Percentiles rank a stretch among this genome's conserved stretches.
These are phyloP conservation scores for Seriola aureovittata DNA, from an alignment of 2,113 vertebrate genomes.

Conservation along the genomic window DNA sequence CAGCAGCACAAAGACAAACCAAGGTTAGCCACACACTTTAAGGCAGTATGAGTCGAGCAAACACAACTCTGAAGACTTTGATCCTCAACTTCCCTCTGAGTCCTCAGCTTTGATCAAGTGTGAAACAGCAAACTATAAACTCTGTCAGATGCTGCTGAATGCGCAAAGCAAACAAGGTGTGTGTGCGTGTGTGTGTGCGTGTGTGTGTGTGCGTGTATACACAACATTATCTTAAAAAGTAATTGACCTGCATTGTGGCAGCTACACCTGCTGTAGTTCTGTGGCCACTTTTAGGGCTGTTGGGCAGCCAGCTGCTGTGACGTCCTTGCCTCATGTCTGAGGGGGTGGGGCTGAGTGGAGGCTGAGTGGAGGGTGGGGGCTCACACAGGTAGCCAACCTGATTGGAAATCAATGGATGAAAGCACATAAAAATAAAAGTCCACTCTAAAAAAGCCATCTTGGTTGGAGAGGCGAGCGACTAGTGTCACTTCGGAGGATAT, in stretches of 20 bases:
- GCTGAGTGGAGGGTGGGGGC: background rate
- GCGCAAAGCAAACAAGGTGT: slow-evolving; percentile 25
- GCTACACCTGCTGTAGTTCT: slow-evolving; percentile 66
- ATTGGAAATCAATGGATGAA: slow-evolving; percentile 62
- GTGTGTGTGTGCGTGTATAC: slow-evolving; percentile 37
- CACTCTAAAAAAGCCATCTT: slow-evolving; percentile 11
- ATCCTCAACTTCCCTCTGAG: slow-evolving; percentile 48
- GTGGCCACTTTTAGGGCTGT: slow-evolving; percentile 59
- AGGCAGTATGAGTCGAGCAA: slow-evolving; percentile 26
- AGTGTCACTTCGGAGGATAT: slow-evolving; percentile 46
- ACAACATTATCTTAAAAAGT: slow-evolving; percentile 62
- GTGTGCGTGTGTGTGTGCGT: slow-evolving; percentile 1
- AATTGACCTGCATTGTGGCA: slow-evolving; percentile 70
- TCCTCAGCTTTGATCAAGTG: slow-evolving; percentile 53
- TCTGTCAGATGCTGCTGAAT: slow-evolving; percentile 41
- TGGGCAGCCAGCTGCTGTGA: slow-evolving; percentile 68
- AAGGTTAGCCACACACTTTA: slow-evolving; percentile 45
- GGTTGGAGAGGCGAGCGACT: slow-evolving; percentile 21
- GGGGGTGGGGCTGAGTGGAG: background rate
- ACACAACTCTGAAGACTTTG: slow-evolving; percentile 47
- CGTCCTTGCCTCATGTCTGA: slow-evolving; percentile 32
- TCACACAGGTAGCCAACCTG: slow-evolving; percentile 61
- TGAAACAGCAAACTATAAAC: slow-evolving; percentile 51
- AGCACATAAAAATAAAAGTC: slow-evolving; percentile 37
- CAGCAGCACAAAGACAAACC: slow-evolving; percentile 22